Evolutionary conservation across 2,888 invertebrate species (phyloP).

Genomic region (Heliconius ethilla): DNA sequence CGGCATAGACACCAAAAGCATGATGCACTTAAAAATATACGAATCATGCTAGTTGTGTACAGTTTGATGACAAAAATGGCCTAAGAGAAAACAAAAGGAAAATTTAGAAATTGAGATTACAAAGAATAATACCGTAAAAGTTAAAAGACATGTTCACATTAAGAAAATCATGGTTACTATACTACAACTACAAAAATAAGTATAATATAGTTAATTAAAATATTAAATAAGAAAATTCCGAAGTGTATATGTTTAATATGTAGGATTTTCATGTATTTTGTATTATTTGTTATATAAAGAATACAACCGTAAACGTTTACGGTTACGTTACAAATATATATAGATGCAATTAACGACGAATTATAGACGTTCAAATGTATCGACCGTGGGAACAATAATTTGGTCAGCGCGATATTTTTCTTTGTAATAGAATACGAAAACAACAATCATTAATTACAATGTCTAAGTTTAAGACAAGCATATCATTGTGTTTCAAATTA

Average conservation of each 20-base stretch:
- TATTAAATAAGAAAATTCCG: background rate
- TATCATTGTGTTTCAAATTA: conserved; percentile 60
- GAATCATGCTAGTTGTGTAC: conserved; percentile 75
- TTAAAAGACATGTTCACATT: background rate
- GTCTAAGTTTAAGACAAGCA: conserved; percentile 70
- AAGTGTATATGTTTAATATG: background rate
- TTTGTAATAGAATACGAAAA: conserved; percentile 58
- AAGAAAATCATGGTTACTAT: background rate
- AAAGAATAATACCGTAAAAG: conserved; percentile 68
- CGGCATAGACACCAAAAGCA: conserved; percentile 80
- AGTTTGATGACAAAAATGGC: conserved; percentile 59
- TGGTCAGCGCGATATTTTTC: conserved; percentile 62
- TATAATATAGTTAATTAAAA: background rate
- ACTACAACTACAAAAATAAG: conserved; percentile 2
- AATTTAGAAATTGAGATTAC: conserved; percentile 54
- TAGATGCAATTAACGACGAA: background rate
- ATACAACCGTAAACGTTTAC: background rate
- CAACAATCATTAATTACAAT: conserved; percentile 55
- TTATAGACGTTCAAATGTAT: background rate
- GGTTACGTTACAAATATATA: background rate
- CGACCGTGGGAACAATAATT: background rate
- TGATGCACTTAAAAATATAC: conserved; percentile 70
- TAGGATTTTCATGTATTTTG: background rate
- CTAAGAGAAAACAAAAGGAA: conserved; percentile 54
- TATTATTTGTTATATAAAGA: background rate